Percentiles rank a stretch among this genome's conserved stretches.
Evolutionary conservation across 2,888 invertebrate genomes (phyloP).

Genomic region (Fragum sueziense): DNA sequence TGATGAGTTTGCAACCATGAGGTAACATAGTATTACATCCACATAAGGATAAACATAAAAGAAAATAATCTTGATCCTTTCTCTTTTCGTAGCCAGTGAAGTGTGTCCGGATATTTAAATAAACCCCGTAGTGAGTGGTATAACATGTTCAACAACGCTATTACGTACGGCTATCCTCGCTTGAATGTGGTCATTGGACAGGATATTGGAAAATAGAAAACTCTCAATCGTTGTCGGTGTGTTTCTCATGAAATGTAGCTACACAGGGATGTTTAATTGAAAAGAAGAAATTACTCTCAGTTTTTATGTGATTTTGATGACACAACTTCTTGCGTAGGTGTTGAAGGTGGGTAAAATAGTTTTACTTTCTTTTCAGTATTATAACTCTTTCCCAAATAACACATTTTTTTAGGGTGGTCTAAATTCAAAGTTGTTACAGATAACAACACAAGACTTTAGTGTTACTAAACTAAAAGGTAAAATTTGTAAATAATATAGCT

Average conservation of each 20-base stretch:
- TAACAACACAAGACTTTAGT: no score
- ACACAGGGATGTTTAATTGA: constrained; percentile 5
- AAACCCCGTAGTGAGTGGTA: constrained; percentile 3
- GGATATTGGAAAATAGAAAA: constrained; percentile 15
- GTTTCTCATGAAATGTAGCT: background rate
- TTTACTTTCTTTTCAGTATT: no score
- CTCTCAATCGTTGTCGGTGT: background rate
- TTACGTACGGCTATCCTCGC: background rate
- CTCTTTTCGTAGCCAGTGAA: constrained; percentile 9
- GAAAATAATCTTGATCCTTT: constrained; percentile 3
- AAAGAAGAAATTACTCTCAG: background rate
- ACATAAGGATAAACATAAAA: background rate
- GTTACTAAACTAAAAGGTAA: no score
- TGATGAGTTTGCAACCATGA: no score
- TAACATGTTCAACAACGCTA: constrained; percentile 15
- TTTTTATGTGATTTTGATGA: background rate
- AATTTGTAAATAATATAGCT: no score
- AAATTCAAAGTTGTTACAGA: no score
- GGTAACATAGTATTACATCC: background rate
- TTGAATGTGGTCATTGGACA: background rate
- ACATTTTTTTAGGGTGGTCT: no score
- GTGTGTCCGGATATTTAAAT: constrained; percentile 1
- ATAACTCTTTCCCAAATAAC: no score
- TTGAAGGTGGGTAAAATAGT: no score
- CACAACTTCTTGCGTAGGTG: no score